phyloP scores from a whole-genome alignment of 2,797 vertebrate genomes.

The Myripristis murdjan region DNA sequence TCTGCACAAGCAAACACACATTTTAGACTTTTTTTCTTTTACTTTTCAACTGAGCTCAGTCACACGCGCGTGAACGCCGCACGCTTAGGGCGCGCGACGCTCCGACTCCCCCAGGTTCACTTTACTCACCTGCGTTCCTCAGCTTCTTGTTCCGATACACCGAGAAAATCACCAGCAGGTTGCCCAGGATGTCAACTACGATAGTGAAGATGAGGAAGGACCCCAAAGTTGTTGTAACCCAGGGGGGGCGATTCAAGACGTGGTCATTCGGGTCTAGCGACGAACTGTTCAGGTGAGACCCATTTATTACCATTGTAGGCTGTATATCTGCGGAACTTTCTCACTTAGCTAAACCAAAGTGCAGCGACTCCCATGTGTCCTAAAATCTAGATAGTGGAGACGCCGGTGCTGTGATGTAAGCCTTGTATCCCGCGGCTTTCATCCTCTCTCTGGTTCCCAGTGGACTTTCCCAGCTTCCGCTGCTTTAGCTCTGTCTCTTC shows the following conservation, averaged over 20 bases:
- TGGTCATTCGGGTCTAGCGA: constrained; percentile 75
- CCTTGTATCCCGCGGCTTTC: constrained; percentile 62
- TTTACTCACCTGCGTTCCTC: constrained; percentile 92
- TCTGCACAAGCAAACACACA: too few species aligned
- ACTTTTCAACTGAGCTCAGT: constrained; percentile 4
- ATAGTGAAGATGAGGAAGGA: constrained; percentile 94
- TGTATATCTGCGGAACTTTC: constrained; percentile 76
- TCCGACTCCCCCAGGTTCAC: neutral
- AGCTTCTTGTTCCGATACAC: constrained; percentile 96
- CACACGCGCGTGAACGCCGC: neutral
- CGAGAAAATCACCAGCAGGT: constrained; percentile 95
- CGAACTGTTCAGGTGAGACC: constrained; percentile 89
- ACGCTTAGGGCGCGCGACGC: neutral
- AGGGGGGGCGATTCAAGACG: constrained; percentile 85
- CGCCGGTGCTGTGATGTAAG: constrained; percentile 55
- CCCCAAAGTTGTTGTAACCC: constrained; percentile 91
- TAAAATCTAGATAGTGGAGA: constrained; percentile 33
- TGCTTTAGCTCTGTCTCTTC: constrained; percentile 57
- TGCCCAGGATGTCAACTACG: constrained; percentile 94
- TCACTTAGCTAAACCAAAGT: constrained; percentile 61
- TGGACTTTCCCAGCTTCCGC: constrained; percentile 29
- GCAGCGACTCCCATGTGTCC: constrained; percentile 33
- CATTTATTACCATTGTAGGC: constrained; percentile 88
- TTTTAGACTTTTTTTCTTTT: neutral
- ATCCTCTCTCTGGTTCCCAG: constrained; percentile 52